Evolutionary conservation across 2,113 vertebrate species (phyloP), one percentile per base, ranked within the genome.

Genomic region (Gobio gobio): DNA sequence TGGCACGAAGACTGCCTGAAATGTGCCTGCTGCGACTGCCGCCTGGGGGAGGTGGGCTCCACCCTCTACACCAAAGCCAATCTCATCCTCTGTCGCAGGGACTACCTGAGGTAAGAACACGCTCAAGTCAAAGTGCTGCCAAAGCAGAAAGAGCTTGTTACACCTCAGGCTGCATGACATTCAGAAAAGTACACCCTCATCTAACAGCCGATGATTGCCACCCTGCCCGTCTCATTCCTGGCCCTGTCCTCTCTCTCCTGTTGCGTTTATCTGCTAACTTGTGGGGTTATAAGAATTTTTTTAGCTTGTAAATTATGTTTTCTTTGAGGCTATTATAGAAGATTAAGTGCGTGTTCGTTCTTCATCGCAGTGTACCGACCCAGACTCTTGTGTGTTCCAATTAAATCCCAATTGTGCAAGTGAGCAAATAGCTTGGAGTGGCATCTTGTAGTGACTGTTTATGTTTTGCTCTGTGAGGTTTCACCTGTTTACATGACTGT

Each of bases 51-150:
- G 95, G 98, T 99, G 93, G 98, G 98, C 95, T 99, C 98, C 93
- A 99, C 98, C 91, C 97, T 99, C 92, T 99, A 99, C 93, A 99
- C 98, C 90, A 99, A 99, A 96, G 98, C 98, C 93, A 99, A 99
- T 95, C 97, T 99, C 95, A 99, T 99, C 94, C 96, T 99, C 89
- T 99, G 98, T 93, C 97, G 98, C 90, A 95, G 98, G 74, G 98
- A 99, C 95, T 99, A 99, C 96, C 95, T 99, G 94, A 99, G 98
- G 97, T 98, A 96, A 95, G 96, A 87, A 79, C 83, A 36, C 16
- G 24, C 33, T 36, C 13, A 36, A 45, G 61, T 51, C 45, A 45
- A 85, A 80, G 77, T 49, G n/a, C 51, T 22, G 68, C 78, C 78
- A 77, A 89, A 85, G 86, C 88, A 91, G 88, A 93, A 92, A 90